phyloP scores from a whole-genome alignment of 2,888 invertebrate genomes.

The Nymphalis c-album region DNA sequence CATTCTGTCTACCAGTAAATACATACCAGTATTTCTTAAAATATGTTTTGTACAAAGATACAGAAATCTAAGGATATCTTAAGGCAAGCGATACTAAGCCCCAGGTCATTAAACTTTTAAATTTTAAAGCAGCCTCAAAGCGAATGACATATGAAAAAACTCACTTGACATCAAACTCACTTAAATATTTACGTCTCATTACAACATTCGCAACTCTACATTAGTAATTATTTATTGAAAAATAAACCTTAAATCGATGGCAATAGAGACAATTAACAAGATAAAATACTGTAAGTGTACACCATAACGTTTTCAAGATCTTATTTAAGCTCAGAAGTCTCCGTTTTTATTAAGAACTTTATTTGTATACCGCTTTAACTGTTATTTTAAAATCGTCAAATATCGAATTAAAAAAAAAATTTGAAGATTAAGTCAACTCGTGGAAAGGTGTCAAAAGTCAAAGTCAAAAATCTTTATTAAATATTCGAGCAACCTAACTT shows the following conservation, averaged over 20 bases:
- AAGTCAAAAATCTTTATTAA: too few species aligned
- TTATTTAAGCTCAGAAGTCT: too few species aligned
- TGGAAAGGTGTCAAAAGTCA: too few species aligned
- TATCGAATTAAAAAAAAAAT: too few species aligned
- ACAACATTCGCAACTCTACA: slow-evolving; percentile 38
- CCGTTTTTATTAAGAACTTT: too few species aligned
- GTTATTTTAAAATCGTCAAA: too few species aligned
- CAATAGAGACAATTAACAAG: not conserved
- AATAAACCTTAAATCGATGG: not conserved
- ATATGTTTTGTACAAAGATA: not conserved
- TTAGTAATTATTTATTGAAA: not conserved
- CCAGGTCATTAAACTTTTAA: slow-evolving; percentile 42
- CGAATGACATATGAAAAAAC: slow-evolving; percentile 46
- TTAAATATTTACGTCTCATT: slow-evolving; percentile 51
- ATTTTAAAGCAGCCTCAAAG: slow-evolving; percentile 44
- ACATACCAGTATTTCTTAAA: too few species aligned
- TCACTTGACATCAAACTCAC: slow-evolving; percentile 43
- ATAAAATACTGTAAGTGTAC: slow-evolving; percentile 21
- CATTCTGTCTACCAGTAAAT: too few species aligned
- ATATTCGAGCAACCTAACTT: too few species aligned
- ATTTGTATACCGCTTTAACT: too few species aligned
- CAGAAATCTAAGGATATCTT: not conserved
- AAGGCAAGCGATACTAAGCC: slow-evolving; percentile 12
- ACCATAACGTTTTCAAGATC: slow-evolving; percentile 6
- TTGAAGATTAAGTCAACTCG: too few species aligned